Conservation (phyloP, 2,888 invertebrate species). For the Mechanitis mazaeus region DNA sequence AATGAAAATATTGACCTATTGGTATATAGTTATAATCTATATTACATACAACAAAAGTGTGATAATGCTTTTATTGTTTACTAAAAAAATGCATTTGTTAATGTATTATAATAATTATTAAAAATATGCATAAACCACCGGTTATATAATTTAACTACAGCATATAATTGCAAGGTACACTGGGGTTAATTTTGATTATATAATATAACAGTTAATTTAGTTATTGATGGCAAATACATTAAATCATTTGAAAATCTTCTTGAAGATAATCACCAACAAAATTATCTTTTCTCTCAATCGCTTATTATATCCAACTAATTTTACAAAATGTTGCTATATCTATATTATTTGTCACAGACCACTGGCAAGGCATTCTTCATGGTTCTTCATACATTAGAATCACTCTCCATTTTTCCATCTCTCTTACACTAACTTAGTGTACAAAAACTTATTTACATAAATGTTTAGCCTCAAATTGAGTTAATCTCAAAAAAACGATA, state of each 20-base stretch:
- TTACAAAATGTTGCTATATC: background rate
- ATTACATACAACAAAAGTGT: background rate
- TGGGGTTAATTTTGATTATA: background rate
- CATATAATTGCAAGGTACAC: background rate
- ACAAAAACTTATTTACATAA: constrained; percentile 8
- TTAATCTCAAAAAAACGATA: constrained; percentile 14
- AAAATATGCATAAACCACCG: background rate
- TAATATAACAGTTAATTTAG: background rate
- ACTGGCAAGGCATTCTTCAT: constrained; percentile 22
- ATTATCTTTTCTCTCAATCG: background rate
- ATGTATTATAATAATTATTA: too few relatives aligned
- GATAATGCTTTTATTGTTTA: background rate
- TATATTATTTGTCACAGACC: constrained; percentile 18
- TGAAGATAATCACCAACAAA: background rate
- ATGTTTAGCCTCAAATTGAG: constrained; percentile 25
- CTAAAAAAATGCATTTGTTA: background rate
- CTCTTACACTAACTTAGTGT: constrained; percentile 10
- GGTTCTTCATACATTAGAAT: constrained; percentile 5
- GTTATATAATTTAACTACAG: background rate
- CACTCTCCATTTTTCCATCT: constrained; percentile 9
- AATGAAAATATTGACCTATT: background rate
- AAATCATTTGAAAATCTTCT: background rate
- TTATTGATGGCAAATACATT: background rate
- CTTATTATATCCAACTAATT: background rate
- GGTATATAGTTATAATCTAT: too few relatives aligned